phyloP scores from a whole-genome alignment of 2,797 vertebrate genomes.

The Acipenser transmontanus region DNA sequence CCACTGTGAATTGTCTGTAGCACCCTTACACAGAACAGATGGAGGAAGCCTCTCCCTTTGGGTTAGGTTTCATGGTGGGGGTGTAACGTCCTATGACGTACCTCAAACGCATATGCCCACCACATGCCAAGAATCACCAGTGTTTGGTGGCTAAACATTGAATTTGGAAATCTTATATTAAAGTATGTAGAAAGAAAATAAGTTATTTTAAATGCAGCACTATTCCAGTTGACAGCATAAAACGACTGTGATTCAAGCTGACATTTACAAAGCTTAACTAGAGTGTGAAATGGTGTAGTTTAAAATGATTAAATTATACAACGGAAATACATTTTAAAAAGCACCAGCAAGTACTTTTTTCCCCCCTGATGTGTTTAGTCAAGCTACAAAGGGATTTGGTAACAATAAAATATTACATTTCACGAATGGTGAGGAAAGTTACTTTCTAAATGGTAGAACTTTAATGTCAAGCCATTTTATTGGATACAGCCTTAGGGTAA shows the following conservation, averaged over 20 bases:
- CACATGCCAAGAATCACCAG: conserved; percentile 8
- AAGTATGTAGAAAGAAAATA: too few relatives aligned
- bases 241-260: conserved; percentile 33
- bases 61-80: conserved; percentile 36
- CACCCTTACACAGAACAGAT: conserved; percentile 37
- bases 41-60: conserved; percentile 34
- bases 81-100: conserved; percentile 28
- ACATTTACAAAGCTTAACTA: conserved; percentile 26
- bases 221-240: conserved; percentile 42
- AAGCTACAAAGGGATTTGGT: conserved; percentile 14
- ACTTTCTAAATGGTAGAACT: conserved; percentile 9
- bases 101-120: conserved; percentile 21
- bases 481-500: conserved; percentile 28
- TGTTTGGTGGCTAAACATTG: too few relatives aligned
- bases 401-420: conserved; percentile 19
- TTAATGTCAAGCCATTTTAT: conserved; percentile 11
- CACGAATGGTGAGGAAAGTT: neutral
- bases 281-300: conserved; percentile 32
- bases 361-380: conserved; percentile 19
- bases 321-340: conserved; percentile 12
- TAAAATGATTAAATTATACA: conserved; percentile 10
- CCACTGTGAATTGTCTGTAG: too few relatives aligned
- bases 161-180: too few relatives aligned
- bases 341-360: conserved; percentile 14
- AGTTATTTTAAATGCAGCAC: conserved; percentile 31